Conservation (phyloP, 2,113 vertebrate genomes). For the Nicator chloris region DNA sequence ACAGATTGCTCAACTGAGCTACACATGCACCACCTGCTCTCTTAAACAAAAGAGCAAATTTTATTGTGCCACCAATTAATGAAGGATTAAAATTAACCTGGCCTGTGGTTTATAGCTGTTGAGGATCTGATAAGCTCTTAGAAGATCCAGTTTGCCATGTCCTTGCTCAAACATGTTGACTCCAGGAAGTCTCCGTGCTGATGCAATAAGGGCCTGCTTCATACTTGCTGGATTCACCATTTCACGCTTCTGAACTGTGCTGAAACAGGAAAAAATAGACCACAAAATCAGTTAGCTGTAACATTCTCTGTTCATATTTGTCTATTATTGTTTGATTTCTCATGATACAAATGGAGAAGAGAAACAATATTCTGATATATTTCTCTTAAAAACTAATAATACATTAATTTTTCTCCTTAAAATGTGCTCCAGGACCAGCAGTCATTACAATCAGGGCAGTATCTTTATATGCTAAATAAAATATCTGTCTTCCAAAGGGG, state of each 20-base stretch:
- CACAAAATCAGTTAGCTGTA: background rate
- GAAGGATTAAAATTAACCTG: conserved; percentile 75
- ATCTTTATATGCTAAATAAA: background rate
- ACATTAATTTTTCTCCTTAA: background rate
- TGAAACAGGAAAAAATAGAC: conserved; percentile 10
- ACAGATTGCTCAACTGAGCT: background rate
- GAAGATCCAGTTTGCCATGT: conserved; percentile 94
- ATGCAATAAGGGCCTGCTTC: conserved; percentile 97
- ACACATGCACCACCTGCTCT: background rate
- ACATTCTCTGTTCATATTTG: background rate
- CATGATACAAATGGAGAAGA: background rate
- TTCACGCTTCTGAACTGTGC: conserved; percentile 92
- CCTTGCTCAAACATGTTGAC: conserved; percentile 99
- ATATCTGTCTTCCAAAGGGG: fast-evolving
- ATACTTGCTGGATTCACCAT: conserved; percentile 97
- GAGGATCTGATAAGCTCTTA: conserved; percentile 95
- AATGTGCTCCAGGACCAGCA: background rate
- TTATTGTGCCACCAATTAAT: background rate
- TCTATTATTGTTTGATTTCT: background rate
- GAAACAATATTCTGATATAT: background rate
- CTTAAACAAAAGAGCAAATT: background rate
- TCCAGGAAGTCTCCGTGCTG: conserved; percentile 92
- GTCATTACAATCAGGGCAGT: background rate
- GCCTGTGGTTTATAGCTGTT: conserved; percentile 97
- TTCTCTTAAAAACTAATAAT: background rate